These are phyloP conservation scores for Musca domestica DNA, from an alignment of 1,140 invertebrate species.

Conservation along the genomic window DNA sequence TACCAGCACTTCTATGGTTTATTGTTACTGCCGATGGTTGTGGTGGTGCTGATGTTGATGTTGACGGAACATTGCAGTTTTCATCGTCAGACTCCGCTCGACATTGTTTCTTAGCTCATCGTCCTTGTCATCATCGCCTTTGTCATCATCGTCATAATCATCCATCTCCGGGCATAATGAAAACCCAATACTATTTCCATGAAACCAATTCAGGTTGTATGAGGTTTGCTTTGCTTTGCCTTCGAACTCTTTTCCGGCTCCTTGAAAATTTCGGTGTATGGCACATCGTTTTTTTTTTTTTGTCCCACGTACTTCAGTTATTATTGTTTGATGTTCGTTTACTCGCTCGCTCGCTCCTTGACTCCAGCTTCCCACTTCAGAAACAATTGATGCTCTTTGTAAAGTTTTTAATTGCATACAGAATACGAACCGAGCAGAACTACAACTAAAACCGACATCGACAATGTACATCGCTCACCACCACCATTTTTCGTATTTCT, in stretches of 20 bases:
- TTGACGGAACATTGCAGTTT: too few relatives aligned
- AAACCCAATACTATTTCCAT: constrained; percentile 6
- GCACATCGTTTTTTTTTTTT: not conserved
- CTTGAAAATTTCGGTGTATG: not conserved
- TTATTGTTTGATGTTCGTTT: not conserved
- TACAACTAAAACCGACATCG: not conserved
- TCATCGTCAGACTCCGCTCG: not conserved
- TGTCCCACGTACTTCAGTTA: too few relatives aligned
- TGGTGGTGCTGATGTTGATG: too few relatives aligned
- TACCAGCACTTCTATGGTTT: constrained; percentile 1
- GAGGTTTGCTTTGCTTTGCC: too few relatives aligned
- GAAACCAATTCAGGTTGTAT: not conserved
- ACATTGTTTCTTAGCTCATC: not conserved
- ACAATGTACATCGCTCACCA: too few relatives aligned
- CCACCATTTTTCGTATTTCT: too few relatives aligned
- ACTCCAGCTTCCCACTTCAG: too few relatives aligned
- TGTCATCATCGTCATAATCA: not conserved
- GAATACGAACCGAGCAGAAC: not conserved
- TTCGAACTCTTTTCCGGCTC: not conserved
- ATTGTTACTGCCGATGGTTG: not conserved
- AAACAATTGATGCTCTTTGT: constrained; percentile 10
- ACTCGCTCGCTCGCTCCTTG: not conserved
- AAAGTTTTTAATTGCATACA: constrained; percentile 21
- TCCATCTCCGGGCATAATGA: constrained; percentile 10
- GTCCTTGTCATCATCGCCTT: not conserved